Base-by-base conservation (phyloP, 2,888 invertebrate genomes). In the Catocala fraxini region DNA sequence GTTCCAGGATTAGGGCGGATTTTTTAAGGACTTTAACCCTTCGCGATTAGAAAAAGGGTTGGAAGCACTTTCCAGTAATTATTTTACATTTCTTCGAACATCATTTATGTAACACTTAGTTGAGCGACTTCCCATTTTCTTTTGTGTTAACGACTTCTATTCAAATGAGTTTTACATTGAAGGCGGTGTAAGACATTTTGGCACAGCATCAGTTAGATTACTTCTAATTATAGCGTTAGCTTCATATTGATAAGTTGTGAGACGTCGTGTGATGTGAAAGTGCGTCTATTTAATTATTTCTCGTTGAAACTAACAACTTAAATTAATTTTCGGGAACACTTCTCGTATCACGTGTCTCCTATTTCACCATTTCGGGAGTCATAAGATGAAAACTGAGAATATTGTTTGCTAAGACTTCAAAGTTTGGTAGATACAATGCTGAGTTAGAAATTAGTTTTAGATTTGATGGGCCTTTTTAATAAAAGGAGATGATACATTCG, bases 51-150 rank as follows among this genome's bases (percentile, higher is more conserved):
- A 75, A 79, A 89, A 92, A 90, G 93, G 92, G 91, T 91, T 90
- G 80, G 77, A 84, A 89, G 89, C 91, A 90, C 92, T 91, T 91
- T 85, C 71, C 76, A 85, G 86, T 92, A 90, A 94, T 94, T 92
- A 91, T 89, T 90, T 89, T 88, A 89, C 89, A 90, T 91, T 88
- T 88, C 86, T 87, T 86, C 81, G 78, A 84, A 83, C 85, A 85
- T 84, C 83, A 76, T 77, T 83, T 77, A 75, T 75, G 70, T 66
- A 72, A 72, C 77, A 83, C 80, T 81, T 75, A 76, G 68, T 67
- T 77, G 74, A 82, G 73, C 75, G 78, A 72, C 75, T 84, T 74
- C 64, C 75, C 77, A 79, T 79, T 82, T 81, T 68, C 65, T 68
- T 82, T 82, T 83, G 68, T 73, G 49, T 55, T 71, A 61, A 80